Percentiles rank a stretch among this genome's conserved stretches.
Evolutionary conservation across 1,140 invertebrate species (phyloP).

Genomic region (Palaemon carinicauda): DNA sequence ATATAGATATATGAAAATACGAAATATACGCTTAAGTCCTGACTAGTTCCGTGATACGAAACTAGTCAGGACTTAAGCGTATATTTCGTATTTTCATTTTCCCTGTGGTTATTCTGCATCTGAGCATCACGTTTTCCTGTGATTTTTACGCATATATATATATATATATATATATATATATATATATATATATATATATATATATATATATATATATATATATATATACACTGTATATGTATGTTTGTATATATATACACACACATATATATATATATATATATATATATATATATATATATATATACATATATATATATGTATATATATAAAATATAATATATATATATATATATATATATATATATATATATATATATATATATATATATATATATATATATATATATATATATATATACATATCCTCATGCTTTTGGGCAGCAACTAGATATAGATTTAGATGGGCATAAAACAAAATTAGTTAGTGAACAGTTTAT

Average conservation of each 20-base stretch:
- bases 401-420: slow-evolving; percentile 19
- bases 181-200: slow-evolving; percentile 2
- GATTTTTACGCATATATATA: no score
- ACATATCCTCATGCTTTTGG: background rate
- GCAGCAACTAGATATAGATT: no score
- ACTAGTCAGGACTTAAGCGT: no score
- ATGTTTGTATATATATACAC: background rate
- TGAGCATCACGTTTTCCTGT: no score
- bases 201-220: background rate
- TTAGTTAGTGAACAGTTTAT: no score
- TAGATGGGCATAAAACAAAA: no score
- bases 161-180: slow-evolving; percentile 19
- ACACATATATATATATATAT: slow-evolving; percentile 13
- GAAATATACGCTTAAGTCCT: no score
- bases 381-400: background rate
- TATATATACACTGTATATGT: no score
- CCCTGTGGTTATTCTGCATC: no score
- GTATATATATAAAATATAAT: background rate
- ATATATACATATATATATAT: slow-evolving; percentile 12
- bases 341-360: slow-evolving; percentile 19
- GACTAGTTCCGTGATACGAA: no score
- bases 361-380: slow-evolving; percentile 19
- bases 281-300: slow-evolving; percentile 16
- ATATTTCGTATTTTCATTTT: no score
- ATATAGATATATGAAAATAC: no score